Evolutionary conservation across 2,113 vertebrate genomes (phyloP), one percentile per base, ranked within the genome.

Genomic region (Numida meleagris): DNA sequence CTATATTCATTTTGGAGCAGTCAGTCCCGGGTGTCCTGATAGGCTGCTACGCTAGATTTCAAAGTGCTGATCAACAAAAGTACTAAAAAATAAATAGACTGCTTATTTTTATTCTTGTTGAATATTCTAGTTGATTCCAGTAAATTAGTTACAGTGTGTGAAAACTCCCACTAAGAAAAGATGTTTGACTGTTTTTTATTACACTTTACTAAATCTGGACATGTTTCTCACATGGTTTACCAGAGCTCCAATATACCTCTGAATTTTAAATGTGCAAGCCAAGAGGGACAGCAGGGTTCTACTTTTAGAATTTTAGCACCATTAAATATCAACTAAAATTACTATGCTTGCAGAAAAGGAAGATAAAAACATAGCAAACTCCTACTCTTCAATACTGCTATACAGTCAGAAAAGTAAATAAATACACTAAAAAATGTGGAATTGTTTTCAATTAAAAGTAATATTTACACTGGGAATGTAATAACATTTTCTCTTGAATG

Each of bases 161-260:
- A 96, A 96, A 96, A 94, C 75, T 86, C 96, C 93, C 88, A 93
- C 94, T 59, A 92, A 91, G 90, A 92, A 79, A 92, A 93, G 94
- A 93, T 79, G 67, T 78, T 96, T 82, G 76, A 88, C 63, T 93
- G 7, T 2, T 0, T 82, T 96, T 91, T 55, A 79, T 92, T 95
- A 71, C 93, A 61, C 66, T 93, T 95, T 95, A 84, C 87, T 95
- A 92, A 96, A 96, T 94, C 82, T 79, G 86, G 88, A 89, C 91
- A 95, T 31, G 72, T 95, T 94, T 80, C 78, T 89, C 62, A 87
- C 53, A 79, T 96, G 82, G 95, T 95, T 96, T 95, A 94, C 70
- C 76, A 94, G 81, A 80, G 43, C 68, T 95, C 89, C 70, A 92
- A 76, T 76, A 73, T 67, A 84, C 86, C 86, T 96, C 92, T 78